A percentile compares a stretch with the other conserved stretches of the same genome.
Evolutionary conservation across 1,140 invertebrate species (phyloP).

Genomic region (Hyposmocoma kahamanoa): DNA sequence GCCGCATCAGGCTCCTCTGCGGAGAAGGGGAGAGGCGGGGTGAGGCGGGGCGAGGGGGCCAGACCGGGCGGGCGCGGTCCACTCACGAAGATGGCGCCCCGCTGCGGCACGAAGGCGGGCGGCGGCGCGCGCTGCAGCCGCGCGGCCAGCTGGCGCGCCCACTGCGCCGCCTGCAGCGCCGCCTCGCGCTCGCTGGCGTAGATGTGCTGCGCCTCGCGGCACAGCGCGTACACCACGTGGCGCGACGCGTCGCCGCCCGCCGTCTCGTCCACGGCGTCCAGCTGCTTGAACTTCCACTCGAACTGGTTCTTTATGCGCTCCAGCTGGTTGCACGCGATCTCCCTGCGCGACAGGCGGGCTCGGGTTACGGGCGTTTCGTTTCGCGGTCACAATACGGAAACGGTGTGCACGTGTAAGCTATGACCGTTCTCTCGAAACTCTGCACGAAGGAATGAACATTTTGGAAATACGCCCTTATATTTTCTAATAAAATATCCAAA

Average conservation of each 20-base stretch:
- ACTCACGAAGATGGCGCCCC: conserved; percentile 33
- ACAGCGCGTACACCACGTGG: conserved; percentile 79
- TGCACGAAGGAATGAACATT: no score
- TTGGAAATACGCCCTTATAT: no score
- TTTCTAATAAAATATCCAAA: no score
- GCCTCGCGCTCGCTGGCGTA: conserved; percentile 87
- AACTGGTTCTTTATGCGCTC: conserved; percentile 33
- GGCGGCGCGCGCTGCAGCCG: conserved; percentile 34
- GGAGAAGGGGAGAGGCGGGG: background rate
- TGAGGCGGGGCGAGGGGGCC: no score
- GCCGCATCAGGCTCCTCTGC: conserved; percentile 46
- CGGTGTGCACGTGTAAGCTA: no score
- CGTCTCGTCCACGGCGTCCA: conserved; percentile 20
- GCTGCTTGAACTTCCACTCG: conserved; percentile 28
- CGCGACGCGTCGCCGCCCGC: conserved; percentile 14
- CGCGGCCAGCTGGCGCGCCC: conserved; percentile 82
- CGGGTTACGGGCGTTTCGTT: no score
- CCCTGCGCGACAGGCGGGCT: no score
- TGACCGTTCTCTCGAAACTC: no score
- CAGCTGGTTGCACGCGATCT: conserved; percentile 55
- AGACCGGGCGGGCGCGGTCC: background rate
- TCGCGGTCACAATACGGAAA: no score
- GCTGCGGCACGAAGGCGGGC: conserved; percentile 12
- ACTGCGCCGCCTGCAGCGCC: conserved; percentile 84
- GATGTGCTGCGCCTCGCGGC: conserved; percentile 84